These are phyloP conservation scores for Sebastes jordani DNA, from an alignment of 2,797 vertebrate genomes.

Conservation along the genomic window DNA sequence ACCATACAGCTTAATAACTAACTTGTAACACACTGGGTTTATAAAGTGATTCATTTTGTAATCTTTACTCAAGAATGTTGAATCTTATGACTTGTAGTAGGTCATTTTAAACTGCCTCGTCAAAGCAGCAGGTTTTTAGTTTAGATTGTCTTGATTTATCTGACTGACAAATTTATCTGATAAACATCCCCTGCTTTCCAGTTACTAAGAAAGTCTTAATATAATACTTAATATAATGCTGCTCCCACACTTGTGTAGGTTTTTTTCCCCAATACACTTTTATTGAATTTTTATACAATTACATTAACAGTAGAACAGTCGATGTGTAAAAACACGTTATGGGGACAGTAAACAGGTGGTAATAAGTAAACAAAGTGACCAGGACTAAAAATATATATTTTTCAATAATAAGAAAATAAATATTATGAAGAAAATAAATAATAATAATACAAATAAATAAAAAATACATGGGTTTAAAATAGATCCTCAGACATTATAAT, in stretches of 20 bases:
- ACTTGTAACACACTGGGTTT: background rate
- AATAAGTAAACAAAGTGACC: too few species aligned
- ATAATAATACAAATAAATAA: too few species aligned
- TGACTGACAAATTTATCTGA: background rate
- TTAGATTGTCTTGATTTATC: background rate
- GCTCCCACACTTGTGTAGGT: background rate
- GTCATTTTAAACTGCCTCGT: background rate
- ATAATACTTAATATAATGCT: background rate
- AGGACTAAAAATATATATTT: too few species aligned
- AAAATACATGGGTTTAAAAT: too few species aligned
- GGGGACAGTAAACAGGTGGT: too few species aligned
- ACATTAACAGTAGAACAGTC: too few species aligned
- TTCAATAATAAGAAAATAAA: too few species aligned
- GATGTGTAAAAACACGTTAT: too few species aligned
- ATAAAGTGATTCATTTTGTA: background rate
- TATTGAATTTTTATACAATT: background rate
- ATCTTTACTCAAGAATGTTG: background rate
- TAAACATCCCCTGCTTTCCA: background rate
- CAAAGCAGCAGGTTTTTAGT: background rate
- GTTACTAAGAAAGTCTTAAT: background rate
- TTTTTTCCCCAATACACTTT: background rate
- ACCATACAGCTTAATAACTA: background rate
- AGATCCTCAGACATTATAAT: too few species aligned
- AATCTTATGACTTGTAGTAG: background rate
- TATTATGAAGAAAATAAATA: too few species aligned